phyloP scores from a whole-genome alignment of 2,797 vertebrate species.

The Trichosurus vulpecula region DNA sequence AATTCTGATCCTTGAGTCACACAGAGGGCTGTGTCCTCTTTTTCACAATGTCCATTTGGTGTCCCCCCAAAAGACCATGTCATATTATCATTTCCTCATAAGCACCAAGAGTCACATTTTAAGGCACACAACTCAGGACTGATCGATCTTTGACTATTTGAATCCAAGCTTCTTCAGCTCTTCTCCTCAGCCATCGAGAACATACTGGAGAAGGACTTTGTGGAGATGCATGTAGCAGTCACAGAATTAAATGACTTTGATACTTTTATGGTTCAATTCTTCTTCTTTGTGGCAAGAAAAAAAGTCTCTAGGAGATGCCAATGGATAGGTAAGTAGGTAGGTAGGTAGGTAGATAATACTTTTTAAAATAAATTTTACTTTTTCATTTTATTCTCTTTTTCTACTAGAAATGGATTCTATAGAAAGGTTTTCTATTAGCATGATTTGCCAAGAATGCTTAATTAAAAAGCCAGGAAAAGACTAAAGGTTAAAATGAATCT shows the following conservation, averaged over 20 bases:
- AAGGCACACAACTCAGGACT: constrained; percentile 70
- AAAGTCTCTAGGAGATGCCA: constrained; percentile 55
- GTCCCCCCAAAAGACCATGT: constrained; percentile 61
- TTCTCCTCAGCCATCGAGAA: constrained; percentile 51
- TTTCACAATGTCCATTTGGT: neutral
- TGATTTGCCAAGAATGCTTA: constrained; percentile 52
- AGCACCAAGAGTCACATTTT: constrained; percentile 61
- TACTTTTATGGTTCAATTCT: constrained; percentile 68
- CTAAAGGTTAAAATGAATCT: constrained; percentile 50
- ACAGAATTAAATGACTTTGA: constrained; percentile 70
- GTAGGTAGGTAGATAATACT: neutral
- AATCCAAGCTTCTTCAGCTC: constrained; percentile 40
- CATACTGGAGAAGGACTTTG: constrained; percentile 36
- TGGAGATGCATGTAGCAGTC: constrained; percentile 61
- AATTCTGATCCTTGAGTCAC: constrained; percentile 65
- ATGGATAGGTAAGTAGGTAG: neutral
- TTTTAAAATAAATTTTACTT: constrained; percentile 72
- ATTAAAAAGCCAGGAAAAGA: constrained; percentile 64
- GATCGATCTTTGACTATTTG: constrained; percentile 60
- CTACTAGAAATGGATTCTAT: constrained; percentile 77
- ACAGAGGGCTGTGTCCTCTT: constrained; percentile 41
- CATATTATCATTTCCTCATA: constrained; percentile 60
- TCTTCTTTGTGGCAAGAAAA: constrained; percentile 68
- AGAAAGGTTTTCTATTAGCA: constrained; percentile 52
- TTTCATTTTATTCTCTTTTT: constrained; percentile 71